These are phyloP conservation scores for Platorchestia sp. DNA, from an alignment of 1,140 invertebrate genomes.

Conservation along the genomic window DNA sequence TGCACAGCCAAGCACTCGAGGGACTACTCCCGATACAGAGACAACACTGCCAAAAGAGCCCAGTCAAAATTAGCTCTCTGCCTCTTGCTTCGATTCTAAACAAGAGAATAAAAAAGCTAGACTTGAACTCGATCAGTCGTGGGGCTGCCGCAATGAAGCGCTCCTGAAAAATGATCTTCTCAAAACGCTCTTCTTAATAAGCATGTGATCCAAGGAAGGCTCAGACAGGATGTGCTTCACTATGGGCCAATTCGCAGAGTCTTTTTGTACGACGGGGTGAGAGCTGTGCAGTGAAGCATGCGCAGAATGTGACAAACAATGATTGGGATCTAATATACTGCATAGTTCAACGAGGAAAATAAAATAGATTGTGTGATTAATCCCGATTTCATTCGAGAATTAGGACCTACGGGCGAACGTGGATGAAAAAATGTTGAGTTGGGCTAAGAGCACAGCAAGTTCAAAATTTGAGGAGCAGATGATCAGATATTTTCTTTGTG, in stretches of 20 bases:
- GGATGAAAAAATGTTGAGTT: too few relatives aligned
- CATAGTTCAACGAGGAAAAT: too few relatives aligned
- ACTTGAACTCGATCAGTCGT: constrained; percentile 54
- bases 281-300: background rate
- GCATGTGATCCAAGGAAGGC: background rate
- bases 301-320: background rate
- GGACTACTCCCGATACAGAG: constrained; percentile 30
- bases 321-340: background rate
- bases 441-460: too few relatives aligned
- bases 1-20: constrained; percentile 26
- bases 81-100: constrained; percentile 53
- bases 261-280: background rate
- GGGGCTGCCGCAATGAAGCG: background rate
- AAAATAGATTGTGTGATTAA: too few relatives aligned
- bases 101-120: constrained; percentile 5
- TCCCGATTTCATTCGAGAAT: too few relatives aligned
- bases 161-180: background rate
- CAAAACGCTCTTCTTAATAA: background rate
- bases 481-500: too few relatives aligned
- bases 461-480: too few relatives aligned
- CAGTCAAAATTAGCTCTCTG: constrained; percentile 54
- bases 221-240: background rate
- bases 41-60: constrained; percentile 37
- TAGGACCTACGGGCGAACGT: too few relatives aligned
- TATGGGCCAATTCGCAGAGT: background rate